These are phyloP conservation scores for Alcedo quadribrachys DNA, from an alignment of 2,797 vertebrate genomes.

Conservation along the genomic window DNA sequence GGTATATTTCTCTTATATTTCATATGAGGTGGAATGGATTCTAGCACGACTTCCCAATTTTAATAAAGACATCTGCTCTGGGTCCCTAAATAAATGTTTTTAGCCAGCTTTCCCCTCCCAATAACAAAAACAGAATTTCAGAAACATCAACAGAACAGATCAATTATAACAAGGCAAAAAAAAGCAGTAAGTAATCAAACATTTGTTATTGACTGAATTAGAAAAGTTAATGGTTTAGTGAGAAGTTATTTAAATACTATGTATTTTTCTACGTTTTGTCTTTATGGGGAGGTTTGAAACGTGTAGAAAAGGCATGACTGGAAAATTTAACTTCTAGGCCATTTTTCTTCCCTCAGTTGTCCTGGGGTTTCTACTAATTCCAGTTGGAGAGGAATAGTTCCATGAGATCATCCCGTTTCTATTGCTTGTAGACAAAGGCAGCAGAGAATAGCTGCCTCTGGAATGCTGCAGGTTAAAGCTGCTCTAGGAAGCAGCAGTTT, in stretches of 20 bases:
- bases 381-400: background rate
- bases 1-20: background rate
- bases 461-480: background rate
- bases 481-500: background rate
- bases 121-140: background rate
- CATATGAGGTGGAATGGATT: background rate
- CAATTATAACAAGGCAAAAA: background rate
- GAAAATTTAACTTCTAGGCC: background rate
- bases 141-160: background rate
- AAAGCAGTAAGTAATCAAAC: background rate
- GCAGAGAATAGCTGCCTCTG: background rate
- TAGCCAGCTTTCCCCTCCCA: background rate
- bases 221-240: background rate
- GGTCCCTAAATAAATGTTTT: background rate
- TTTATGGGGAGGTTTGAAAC: background rate
- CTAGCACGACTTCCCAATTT: background rate
- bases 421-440: fast-evolving
- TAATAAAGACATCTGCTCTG: background rate
- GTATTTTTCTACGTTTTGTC: background rate
- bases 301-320: background rate
- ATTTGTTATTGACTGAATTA: background rate
- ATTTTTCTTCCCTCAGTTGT: background rate
- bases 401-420: background rate
- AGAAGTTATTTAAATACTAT: background rate
- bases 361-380: background rate